Percentiles rank a stretch among this genome's conserved stretches.
Evolutionary conservation across 2,797 vertebrate species (phyloP).

Genomic region (Sarcoramphus papa): DNA sequence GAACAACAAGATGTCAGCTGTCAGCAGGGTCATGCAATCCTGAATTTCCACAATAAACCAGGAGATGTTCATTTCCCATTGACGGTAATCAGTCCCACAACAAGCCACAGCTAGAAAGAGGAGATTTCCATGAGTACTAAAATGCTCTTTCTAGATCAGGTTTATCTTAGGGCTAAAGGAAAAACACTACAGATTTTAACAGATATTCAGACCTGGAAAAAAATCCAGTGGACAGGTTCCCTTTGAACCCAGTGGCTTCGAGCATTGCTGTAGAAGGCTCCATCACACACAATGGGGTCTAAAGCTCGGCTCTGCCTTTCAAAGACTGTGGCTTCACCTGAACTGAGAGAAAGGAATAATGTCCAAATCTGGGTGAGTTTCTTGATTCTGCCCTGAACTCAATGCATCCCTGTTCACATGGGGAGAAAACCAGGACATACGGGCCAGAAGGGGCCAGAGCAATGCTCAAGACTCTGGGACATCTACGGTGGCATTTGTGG

Average conservation of each 20-base stretch:
- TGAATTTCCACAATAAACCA: not conserved
- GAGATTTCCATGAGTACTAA: not conserved
- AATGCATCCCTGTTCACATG: accelerated
- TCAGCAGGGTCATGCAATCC: not conserved
- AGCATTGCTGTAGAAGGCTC: not conserved
- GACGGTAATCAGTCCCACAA: not conserved
- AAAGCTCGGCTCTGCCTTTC: not conserved
- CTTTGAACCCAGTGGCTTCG: not conserved
- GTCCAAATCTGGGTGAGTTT: not conserved
- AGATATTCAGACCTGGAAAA: not conserved
- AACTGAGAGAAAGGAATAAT: not conserved
- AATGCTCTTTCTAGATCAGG: not conserved
- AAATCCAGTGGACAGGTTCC: not conserved
- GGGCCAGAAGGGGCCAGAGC: accelerated
- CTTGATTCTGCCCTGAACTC: not conserved
- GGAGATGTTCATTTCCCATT: not conserved
- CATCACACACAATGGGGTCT: not conserved
- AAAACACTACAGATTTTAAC: not conserved
- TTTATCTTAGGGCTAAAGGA: not conserved
- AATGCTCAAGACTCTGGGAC: not conserved
- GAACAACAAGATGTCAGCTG: not conserved
- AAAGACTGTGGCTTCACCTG: not conserved
- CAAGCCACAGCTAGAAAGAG: not conserved
- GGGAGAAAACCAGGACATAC: not conserved
- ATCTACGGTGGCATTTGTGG: not conserved